Evolutionary conservation across 1,140 invertebrate species (phyloP).

Genomic region (Periplaneta americana): DNA sequence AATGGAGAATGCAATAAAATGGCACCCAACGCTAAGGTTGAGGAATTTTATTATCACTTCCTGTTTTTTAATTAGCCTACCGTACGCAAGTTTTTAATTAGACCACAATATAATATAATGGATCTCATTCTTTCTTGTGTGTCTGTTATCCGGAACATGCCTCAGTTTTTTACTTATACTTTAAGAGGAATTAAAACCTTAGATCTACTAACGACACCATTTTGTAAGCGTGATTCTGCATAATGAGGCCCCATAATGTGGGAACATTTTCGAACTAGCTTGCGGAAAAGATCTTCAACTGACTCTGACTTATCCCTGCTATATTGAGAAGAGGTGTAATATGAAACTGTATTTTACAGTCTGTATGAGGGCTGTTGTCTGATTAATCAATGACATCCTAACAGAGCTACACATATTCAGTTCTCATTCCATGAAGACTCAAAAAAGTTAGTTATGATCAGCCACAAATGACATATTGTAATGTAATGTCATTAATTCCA

Average conservation of each 20-base stretch:
- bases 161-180: background rate
- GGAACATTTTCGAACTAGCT: no score
- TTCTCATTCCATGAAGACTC: no score
- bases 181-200: background rate
- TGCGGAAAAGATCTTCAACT: no score
- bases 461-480: no score
- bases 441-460: no score
- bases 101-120: background rate
- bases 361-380: no score
- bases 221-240: background rate
- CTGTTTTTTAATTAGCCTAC: background rate
- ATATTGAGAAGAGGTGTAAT: no score
- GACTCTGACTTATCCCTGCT: no score
- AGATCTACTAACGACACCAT: background rate
- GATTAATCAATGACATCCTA: no score
- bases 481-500: no score
- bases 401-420: no score
- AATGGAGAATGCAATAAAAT: background rate
- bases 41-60: background rate
- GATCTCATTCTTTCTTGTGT: background rate
- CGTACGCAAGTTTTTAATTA: background rate
- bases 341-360: no score
- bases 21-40: background rate
- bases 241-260: background rate
- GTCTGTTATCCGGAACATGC: background rate